These are phyloP conservation scores for Campopleginae sp. DNA, from an alignment of 2,888 invertebrate genomes.

Conservation along the genomic window DNA sequence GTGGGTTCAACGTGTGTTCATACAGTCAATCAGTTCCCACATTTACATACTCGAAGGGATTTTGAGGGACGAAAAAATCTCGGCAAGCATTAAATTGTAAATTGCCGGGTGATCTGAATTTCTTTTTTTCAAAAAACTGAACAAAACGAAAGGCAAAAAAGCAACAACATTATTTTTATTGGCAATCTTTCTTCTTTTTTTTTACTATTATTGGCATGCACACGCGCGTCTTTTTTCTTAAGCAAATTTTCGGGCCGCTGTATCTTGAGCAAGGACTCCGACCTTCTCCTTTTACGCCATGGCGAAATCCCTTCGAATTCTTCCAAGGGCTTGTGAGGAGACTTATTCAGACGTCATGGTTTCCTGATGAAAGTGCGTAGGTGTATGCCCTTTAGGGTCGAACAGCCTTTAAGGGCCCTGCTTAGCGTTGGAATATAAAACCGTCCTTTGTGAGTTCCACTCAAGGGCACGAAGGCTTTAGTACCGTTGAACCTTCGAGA, in stretches of 20 bases:
- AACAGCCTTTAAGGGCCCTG: slow-evolving; percentile 67
- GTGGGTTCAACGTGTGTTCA: background rate
- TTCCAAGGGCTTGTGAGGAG: slow-evolving; percentile 74
- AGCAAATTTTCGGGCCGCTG: background rate
- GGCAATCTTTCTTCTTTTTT: background rate
- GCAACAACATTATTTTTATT: background rate
- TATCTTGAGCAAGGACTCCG: background rate
- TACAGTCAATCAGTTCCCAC: background rate
- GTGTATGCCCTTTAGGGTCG: slow-evolving; percentile 83
- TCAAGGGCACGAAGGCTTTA: slow-evolving; percentile 33
- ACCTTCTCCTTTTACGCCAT: slow-evolving; percentile 3
- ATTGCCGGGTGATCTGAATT: background rate
- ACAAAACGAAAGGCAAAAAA: background rate
- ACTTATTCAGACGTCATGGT: slow-evolving; percentile 79
- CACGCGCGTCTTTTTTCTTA: background rate
- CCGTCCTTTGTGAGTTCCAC: slow-evolving; percentile 36
- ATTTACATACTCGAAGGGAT: background rate
- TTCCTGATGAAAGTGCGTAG: slow-evolving; percentile 84
- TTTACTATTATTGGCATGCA: background rate
- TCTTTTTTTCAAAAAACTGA: background rate
- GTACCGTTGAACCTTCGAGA: background rate
- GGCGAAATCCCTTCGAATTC: slow-evolving; percentile 49
- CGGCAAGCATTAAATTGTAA: background rate
- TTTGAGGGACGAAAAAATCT: background rate
- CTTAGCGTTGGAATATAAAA: slow-evolving; percentile 54